Evolutionary conservation across 2,113 vertebrate species (phyloP).

Genomic region (Phocoena phocoena): DNA sequence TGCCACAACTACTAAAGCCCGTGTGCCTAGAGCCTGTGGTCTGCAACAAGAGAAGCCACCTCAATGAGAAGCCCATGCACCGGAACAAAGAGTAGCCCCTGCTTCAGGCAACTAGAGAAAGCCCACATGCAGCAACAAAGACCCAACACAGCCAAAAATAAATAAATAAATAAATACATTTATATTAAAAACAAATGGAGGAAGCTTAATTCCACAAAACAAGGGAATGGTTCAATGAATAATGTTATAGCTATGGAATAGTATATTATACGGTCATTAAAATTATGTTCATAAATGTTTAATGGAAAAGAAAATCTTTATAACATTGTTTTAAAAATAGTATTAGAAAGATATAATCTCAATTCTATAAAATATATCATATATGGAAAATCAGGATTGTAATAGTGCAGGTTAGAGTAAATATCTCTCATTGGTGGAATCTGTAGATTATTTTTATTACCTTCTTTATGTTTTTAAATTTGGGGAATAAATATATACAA

Average conservation of each 20-base stretch:
- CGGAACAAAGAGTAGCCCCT: no score
- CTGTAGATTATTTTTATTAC: background rate
- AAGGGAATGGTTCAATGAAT: background rate
- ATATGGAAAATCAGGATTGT: background rate
- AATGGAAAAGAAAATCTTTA: background rate
- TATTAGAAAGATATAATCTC: background rate
- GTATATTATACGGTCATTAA: background rate
- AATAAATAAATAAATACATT: no score
- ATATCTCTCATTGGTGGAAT: background rate
- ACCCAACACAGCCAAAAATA: no score
- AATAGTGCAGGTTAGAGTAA: background rate
- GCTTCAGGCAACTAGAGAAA: no score
- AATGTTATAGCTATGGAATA: background rate
- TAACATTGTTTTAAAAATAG: background rate
- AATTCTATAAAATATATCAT: background rate
- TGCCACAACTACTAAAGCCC: no score
- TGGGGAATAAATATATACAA: background rate
- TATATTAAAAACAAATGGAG: background rate
- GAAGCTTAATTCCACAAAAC: background rate
- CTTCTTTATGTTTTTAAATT: background rate
- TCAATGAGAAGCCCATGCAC: no score
- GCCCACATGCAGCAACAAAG: no score
- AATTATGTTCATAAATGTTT: background rate
- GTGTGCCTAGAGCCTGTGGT: no score
- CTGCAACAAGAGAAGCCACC: no score